Evolutionary conservation across 2,113 vertebrate genomes (phyloP), one percentile per base, ranked within the genome.

Genomic region (Tenrec ecaudatus): DNA sequence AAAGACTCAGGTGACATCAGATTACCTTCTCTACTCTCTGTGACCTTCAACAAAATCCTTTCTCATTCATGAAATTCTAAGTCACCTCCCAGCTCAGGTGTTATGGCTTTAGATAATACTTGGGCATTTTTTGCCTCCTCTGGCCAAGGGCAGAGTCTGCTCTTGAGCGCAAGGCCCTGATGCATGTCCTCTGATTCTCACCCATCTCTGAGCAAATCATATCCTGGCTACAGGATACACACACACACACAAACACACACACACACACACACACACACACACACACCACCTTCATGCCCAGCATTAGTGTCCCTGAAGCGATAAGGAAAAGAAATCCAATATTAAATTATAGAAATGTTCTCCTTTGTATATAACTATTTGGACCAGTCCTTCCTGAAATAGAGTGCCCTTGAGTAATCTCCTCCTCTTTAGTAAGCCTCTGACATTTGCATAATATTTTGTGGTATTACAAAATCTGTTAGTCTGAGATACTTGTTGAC

Each of bases 361-460:
- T 47, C 4, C 4, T 60, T 40, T 53, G 11, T 38, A 25, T 43
- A 23, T 66, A 69, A 57, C 17, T 68, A 2, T 64, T 53, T 82
- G 22, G n/a, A 57, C 23, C 36, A 73, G 17, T 33, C 40, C 69
- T 89, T 92, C 53, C 53, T 68, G 33, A 40, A 47, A 27, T 1
- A 69, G 23, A 77, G 2, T 9, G 89, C 38, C 47, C 47, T 77
- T 40, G 53, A 88, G 68, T 69, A 86, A 83, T 76, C 27, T 31
- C 82, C 27, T 31, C 82, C 25, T 88, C 29, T 27, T 79, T 86
- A 57, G 47, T 43, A 91, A 90, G 33, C 33, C 33, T 93, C 62
- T 66, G 53, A 78, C 82, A 76, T 36, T 76, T 89, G 89, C 73
- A 66, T 19, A 69, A 62, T 29, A 6, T 79, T 68, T 43, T 79